Conservation (phyloP, 2,113 vertebrate species). For the Proteles cristata region DNA sequence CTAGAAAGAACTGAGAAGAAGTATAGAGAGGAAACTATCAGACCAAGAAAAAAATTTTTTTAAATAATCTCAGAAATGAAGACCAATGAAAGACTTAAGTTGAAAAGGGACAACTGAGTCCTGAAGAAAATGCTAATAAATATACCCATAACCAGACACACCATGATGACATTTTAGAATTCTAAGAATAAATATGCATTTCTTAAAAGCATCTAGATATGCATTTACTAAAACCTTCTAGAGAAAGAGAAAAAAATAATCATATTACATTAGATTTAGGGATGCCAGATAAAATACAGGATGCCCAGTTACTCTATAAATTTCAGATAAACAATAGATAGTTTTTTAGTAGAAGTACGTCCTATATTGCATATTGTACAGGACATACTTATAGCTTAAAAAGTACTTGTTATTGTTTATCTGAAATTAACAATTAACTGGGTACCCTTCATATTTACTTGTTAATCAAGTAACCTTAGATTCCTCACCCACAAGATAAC, state of each 20-base stretch:
- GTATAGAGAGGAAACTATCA: neutral
- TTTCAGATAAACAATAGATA: neutral
- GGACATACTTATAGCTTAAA: neutral
- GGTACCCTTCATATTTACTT: slow-evolving; percentile 41
- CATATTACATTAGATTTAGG: slow-evolving; percentile 23
- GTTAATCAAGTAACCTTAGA: slow-evolving; percentile 56
- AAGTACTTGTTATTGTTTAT: neutral
- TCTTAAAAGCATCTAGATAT: neutral
- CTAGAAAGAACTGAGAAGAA: neutral
- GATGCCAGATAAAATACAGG: neutral
- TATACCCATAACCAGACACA: neutral
- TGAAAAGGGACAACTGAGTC: neutral
- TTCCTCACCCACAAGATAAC: slow-evolving; percentile 29
- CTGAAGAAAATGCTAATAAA: slow-evolving; percentile 36
- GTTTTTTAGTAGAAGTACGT: neutral
- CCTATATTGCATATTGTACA: neutral
- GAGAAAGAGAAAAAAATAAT: slow-evolving; percentile 6
- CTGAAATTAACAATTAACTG: slow-evolving; percentile 55
- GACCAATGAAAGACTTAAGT: neutral
- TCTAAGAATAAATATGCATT: neutral
- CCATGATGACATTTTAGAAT: slow-evolving; percentile 17
- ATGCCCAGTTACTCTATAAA: neutral
- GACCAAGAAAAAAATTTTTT: neutral
- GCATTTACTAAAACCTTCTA: neutral
- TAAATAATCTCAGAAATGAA: neutral